Evolutionary conservation across 2,113 vertebrate genomes (phyloP).

Genomic region (Alligator mississippiensis): DNA sequence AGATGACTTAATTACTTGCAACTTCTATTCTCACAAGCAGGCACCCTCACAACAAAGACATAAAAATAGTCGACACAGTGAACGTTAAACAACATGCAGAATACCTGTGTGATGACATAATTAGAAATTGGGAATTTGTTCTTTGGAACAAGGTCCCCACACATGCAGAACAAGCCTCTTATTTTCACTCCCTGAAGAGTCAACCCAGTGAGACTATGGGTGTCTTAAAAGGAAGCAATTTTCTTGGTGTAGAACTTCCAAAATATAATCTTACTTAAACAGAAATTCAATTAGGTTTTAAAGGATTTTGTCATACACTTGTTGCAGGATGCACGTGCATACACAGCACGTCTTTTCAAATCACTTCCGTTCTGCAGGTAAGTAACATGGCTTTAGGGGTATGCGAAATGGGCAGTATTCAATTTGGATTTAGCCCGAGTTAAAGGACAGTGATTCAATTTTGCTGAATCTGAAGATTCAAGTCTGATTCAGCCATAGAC

Average conservation of each 20-base stretch:
- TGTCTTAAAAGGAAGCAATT: background rate
- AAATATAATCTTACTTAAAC: background rate
- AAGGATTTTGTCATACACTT: background rate
- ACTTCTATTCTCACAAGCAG: slow-evolving; percentile 54
- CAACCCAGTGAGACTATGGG: too few species aligned
- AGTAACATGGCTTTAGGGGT: background rate
- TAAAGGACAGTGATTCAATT: too few species aligned
- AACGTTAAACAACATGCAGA: slow-evolving; percentile 11
- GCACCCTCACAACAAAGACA: slow-evolving; percentile 6
- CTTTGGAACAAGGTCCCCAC: background rate
- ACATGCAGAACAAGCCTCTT: background rate
- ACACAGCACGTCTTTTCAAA: slow-evolving; percentile 17
- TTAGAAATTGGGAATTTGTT: background rate
- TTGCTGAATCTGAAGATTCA: too few species aligned
- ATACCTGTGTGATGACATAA: slow-evolving; percentile 16
- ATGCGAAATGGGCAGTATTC: too few species aligned
- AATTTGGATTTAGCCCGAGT: too few species aligned
- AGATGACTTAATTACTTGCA: background rate
- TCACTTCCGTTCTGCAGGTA: background rate
- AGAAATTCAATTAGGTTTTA: background rate
- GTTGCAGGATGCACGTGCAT: background rate
- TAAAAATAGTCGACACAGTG: slow-evolving; percentile 37
- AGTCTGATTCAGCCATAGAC: too few species aligned
- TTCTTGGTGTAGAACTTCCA: background rate
- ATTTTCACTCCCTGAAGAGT: slow-evolving; percentile 9